A percentile compares a stretch with the other conserved stretches of the same genome.
Evolutionary conservation across 1,140 invertebrate genomes (phyloP).

Genomic region (Drosophila arizonae): DNA sequence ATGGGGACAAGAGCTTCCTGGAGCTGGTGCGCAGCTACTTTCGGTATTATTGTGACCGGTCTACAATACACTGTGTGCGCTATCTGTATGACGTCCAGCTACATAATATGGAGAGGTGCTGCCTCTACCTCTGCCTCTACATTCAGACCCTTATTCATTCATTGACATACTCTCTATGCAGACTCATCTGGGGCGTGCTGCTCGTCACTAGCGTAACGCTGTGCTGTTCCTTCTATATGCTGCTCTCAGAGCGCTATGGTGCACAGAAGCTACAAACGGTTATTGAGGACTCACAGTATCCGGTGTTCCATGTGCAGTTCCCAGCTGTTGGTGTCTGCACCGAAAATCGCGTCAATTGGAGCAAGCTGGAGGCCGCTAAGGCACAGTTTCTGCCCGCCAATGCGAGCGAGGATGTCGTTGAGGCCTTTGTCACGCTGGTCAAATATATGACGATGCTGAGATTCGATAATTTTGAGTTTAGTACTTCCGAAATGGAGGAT

Average conservation of each 20-base stretch:
- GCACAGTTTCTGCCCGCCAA: conserved; percentile 58
- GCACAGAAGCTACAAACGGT: conserved; percentile 82
- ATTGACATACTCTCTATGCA: conserved; percentile 1
- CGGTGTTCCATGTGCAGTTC: conserved; percentile 87
- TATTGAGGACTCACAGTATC: conserved; percentile 87
- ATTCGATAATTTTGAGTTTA: conserved; percentile 49
- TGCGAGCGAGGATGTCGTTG: conserved; percentile 37
- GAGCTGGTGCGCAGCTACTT: conserved; percentile 58
- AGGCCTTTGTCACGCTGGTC: conserved; percentile 49
- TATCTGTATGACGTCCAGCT: conserved; percentile 68
- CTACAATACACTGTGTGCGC: conserved; percentile 72
- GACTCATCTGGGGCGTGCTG: conserved; percentile 62
- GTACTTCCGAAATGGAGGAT: conserved; percentile 55
- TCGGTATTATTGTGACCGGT: conserved; percentile 68
- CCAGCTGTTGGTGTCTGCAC: conserved; percentile 88
- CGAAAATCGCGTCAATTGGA: conserved; percentile 84
- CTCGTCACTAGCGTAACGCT: conserved; percentile 55
- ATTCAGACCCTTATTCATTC: background rate
- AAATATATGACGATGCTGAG: conserved; percentile 54
- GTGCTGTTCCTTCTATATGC: conserved; percentile 56
- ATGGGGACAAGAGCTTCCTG: conserved; percentile 36
- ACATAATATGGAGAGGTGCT: conserved; percentile 65
- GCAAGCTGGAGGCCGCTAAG: conserved; percentile 63
- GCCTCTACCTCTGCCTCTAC: too few species aligned
- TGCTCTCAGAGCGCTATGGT: conserved; percentile 63